A percentile compares a stretch with the other conserved stretches of the same genome.
phyloP scores from a whole-genome alignment of 2,113 vertebrate species.

The Cygnus buccinator region DNA sequence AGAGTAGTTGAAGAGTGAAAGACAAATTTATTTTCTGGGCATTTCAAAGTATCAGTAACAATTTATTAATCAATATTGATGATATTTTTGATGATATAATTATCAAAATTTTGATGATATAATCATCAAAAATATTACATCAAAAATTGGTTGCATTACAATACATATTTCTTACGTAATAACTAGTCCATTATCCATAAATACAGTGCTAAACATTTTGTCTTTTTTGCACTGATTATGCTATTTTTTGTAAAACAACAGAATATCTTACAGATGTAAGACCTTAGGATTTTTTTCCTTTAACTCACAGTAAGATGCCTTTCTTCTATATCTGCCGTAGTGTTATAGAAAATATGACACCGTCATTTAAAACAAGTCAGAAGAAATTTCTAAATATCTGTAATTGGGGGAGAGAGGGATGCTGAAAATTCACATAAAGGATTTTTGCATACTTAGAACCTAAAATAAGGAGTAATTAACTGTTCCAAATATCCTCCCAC shows the following conservation, averaged over 20 bases:
- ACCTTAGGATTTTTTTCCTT: not conserved
- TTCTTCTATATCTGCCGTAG: not conserved
- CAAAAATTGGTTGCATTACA: not conserved
- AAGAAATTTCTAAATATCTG: constrained; percentile 57
- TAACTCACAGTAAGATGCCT: not conserved
- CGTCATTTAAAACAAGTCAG: constrained; percentile 60
- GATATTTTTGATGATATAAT: too few species aligned
- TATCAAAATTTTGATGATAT: too few species aligned
- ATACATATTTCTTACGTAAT: not conserved
- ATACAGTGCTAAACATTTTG: not conserved
- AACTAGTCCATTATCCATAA: not conserved
- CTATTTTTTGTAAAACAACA: not conserved
- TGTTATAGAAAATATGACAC: constrained; percentile 55
- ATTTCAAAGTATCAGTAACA: not conserved
- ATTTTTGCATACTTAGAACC: constrained; percentile 68
- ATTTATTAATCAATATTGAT: not conserved
- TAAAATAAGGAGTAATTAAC: constrained; percentile 85
- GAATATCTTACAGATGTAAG: not conserved
- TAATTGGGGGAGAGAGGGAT: constrained; percentile 12
- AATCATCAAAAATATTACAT: not conserved
- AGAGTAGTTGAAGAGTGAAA: not conserved
- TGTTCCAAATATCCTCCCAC: constrained; percentile 86
- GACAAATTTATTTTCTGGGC: not conserved
- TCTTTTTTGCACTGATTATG: not conserved
- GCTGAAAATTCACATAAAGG: constrained; percentile 62